These are phyloP conservation scores for Drosophila obscura DNA, from an alignment of 1,140 invertebrate species.

Conservation along the genomic window DNA sequence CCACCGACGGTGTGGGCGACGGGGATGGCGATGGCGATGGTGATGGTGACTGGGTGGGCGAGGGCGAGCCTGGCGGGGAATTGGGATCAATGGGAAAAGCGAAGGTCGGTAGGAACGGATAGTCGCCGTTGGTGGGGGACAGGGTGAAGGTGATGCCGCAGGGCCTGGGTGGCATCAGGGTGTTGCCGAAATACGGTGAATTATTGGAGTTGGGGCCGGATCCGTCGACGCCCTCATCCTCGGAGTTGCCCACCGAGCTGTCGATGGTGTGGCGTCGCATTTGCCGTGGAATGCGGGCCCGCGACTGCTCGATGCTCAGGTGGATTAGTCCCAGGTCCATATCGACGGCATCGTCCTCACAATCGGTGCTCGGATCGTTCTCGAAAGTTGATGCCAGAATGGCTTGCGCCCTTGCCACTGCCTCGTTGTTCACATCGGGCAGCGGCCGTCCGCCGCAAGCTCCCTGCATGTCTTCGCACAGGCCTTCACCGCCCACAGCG, in stretches of 20 bases:
- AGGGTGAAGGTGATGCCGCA: conserved; percentile 89
- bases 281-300: conserved; percentile 64
- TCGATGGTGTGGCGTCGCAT: conserved; percentile 79
- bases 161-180: conserved; percentile 71
- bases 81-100: conserved; percentile 71
- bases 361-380: conserved; percentile 34
- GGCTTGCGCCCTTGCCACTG: no score
- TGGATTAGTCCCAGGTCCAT: conserved; percentile 74
- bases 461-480: no score
- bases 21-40: conserved; percentile 62
- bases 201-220: conserved; percentile 56
- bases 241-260: conserved; percentile 73
- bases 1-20: conserved; percentile 64
- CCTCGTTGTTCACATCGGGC: no score
- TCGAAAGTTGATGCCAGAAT: background rate
- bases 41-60: conserved; percentile 58
- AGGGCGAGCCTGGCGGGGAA: conserved; percentile 85
- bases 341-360: conserved; percentile 37
- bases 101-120: conserved; percentile 74
- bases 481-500: conserved; percentile 16
- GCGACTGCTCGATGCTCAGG: conserved; percentile 73
- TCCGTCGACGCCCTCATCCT: conserved; percentile 73
- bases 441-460: no score
- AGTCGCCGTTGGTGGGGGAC: conserved; percentile 85
- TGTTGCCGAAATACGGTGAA: conserved; percentile 78